Base-by-base conservation (phyloP, 2,113 vertebrate species). In the Lonchura striata region DNA sequence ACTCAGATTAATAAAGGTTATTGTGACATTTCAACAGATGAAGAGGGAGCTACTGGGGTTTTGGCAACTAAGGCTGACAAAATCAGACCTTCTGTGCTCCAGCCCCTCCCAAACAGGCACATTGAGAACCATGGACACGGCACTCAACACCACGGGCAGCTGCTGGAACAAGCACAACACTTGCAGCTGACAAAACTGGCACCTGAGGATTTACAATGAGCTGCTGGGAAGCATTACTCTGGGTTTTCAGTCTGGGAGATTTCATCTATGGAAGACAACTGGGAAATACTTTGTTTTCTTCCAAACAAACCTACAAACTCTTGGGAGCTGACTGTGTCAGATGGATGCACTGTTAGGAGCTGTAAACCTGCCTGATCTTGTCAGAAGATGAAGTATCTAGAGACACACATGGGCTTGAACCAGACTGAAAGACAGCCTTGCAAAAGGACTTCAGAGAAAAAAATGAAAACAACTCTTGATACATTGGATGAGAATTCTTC, bases 71-170 rank as follows among this genome's bases (percentile, higher is more conserved):
- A 63, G 23, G 21, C 1, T 88, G 76, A 64, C 33, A 64, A 68
- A 72, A 72, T 9, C 63, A 19, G 44, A 17, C 7, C 71, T 25
- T 68, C 63, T 46, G 10, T 22, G 63, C 68, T 74, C 20, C 57
- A 53, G 59, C 4, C 49, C 21, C 39, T 33, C 59, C 63, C 15
- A 11, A 54, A 37, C 41, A 41, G 82, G 54, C 46, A 33, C 4
- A 33, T 1, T 0, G 17, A 65, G 84, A 68, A 68, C 28, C 42
- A 52, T 0, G 5, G 8, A 41, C 46, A 77, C 8, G 0, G 22
- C 12, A 17, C 20, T 19, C 42, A 52, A 16, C 35, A 41, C 27
- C 59, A 35, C 0, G 15, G 12, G 50, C 83, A 56, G 30, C 69
- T 88, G 20, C 0, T 31, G 72, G n/a, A 65, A 46, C 18, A n/a